Conservation (phyloP, 2,797 vertebrate species). For the Ficedula albicollis region DNA sequence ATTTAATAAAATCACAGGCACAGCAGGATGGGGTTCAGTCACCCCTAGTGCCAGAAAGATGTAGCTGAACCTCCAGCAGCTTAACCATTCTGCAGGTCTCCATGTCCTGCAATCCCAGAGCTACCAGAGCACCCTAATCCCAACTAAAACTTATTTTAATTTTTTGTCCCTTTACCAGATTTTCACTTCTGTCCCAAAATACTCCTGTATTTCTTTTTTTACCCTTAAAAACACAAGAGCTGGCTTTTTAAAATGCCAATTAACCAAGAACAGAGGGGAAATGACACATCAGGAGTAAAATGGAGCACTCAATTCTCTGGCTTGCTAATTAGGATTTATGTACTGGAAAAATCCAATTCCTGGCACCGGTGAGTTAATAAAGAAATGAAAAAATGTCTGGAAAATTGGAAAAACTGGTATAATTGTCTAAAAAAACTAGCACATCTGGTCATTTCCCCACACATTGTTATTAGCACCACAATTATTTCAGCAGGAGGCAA, state of each 20-base stretch:
- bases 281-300: slow-evolving; percentile 53
- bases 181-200: slow-evolving; percentile 9
- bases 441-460: slow-evolving; percentile 55
- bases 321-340: slow-evolving; percentile 64
- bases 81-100: not conserved
- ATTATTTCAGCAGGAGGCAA: slow-evolving; percentile 66
- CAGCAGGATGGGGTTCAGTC: not conserved
- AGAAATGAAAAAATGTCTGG: slow-evolving; percentile 50
- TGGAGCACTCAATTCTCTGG: slow-evolving; percentile 22
- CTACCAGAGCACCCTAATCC: not conserved
- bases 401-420: slow-evolving; percentile 54
- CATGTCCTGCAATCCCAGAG: not conserved
- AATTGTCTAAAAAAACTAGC: slow-evolving; percentile 61
- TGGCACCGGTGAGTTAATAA: slow-evolving; percentile 58
- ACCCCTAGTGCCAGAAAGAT: not conserved
- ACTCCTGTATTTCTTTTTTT: not conserved
- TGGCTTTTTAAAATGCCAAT: slow-evolving; percentile 32
- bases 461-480: slow-evolving; percentile 59
- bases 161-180: not conserved
- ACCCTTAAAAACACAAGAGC: not conserved
- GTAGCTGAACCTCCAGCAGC: not conserved
- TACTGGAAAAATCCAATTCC: slow-evolving; percentile 60
- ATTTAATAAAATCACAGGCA: not conserved
- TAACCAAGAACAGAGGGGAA: slow-evolving; percentile 56
- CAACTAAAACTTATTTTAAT: not conserved